A percentile compares a stretch with the other conserved stretches of the same genome.
phyloP scores from a whole-genome alignment of 2,113 vertebrate genomes.

The Coturnix japonica region DNA sequence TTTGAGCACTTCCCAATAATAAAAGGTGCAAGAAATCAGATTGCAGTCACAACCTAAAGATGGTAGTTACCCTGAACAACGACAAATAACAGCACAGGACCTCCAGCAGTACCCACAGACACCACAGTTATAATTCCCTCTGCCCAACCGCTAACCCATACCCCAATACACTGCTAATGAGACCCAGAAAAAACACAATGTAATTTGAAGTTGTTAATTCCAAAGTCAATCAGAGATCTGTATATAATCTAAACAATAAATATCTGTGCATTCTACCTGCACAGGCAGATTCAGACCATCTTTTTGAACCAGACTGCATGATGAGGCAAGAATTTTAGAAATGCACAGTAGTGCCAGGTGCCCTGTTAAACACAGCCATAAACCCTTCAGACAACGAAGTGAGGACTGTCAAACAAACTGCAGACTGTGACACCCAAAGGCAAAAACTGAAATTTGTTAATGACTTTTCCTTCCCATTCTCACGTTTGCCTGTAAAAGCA shows the following conservation, averaged over 20 bases:
- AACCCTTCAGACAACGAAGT: constrained; percentile 54
- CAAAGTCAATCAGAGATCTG: neutral
- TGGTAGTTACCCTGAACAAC: neutral
- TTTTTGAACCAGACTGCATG: neutral
- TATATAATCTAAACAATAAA: neutral
- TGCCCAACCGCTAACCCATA: neutral
- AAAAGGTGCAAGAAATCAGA: neutral
- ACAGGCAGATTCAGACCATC: neutral
- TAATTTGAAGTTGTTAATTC: neutral
- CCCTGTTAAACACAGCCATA: constrained; percentile 55
- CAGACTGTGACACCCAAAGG: constrained; percentile 60
- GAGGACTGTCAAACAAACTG: constrained; percentile 70
- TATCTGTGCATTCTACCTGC: neutral
- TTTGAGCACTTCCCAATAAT: neutral
- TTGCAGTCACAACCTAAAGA: neutral
- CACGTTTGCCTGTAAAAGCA: constrained; percentile 32
- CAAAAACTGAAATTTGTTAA: constrained; percentile 67
- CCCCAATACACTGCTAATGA: neutral
- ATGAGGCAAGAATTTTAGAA: constrained; percentile 14
- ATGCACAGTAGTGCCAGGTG: constrained; percentile 32
- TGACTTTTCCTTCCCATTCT: constrained; percentile 64
- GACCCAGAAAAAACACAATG: neutral
- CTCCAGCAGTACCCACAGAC: neutral
- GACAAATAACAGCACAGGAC: neutral
- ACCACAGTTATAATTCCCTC: neutral